Evolutionary conservation across 2,797 vertebrate species (phyloP).

Genomic region (Notolepis coatsorum): DNA sequence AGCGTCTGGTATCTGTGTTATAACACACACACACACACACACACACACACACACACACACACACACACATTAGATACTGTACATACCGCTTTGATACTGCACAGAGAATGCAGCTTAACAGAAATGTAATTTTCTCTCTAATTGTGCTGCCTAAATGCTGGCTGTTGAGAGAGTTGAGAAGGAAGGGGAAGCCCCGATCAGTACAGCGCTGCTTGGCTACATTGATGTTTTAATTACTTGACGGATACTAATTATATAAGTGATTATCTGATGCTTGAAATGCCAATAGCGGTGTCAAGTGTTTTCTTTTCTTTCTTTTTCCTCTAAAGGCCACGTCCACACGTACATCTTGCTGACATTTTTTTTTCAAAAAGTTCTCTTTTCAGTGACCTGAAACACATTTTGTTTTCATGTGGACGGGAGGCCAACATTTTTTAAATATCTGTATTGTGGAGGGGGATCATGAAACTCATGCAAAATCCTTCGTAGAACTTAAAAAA

Average conservation of each 20-base stretch:
- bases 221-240: slow-evolving; percentile 85
- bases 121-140: slow-evolving; percentile 8
- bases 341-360: too few species aligned
- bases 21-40: not conserved
- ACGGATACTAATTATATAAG: slow-evolving; percentile 82
- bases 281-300: slow-evolving; percentile 72
- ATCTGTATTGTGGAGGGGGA: too few species aligned
- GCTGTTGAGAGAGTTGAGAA: slow-evolving; percentile 37
- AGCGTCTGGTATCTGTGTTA: not conserved
- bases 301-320: slow-evolving; percentile 45
- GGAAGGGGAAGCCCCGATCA: slow-evolving; percentile 18
- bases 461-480: too few species aligned
- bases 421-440: too few species aligned
- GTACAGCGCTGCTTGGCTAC: slow-evolving; percentile 58
- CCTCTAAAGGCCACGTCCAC: too few species aligned
- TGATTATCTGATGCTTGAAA: slow-evolving; percentile 71
- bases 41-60: not conserved
- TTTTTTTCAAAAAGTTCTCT: too few species aligned
- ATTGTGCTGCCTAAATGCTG: slow-evolving; percentile 34
- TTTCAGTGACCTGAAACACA: too few species aligned
- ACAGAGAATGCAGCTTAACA: slow-evolving; percentile 13
- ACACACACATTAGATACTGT: not conserved
- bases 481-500: too few species aligned
- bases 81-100: not conserved
- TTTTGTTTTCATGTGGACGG: too few species aligned